These are phyloP conservation scores for Branchellion lobata DNA, from an alignment of 2,888 invertebrate species.

Conservation along the genomic window DNA sequence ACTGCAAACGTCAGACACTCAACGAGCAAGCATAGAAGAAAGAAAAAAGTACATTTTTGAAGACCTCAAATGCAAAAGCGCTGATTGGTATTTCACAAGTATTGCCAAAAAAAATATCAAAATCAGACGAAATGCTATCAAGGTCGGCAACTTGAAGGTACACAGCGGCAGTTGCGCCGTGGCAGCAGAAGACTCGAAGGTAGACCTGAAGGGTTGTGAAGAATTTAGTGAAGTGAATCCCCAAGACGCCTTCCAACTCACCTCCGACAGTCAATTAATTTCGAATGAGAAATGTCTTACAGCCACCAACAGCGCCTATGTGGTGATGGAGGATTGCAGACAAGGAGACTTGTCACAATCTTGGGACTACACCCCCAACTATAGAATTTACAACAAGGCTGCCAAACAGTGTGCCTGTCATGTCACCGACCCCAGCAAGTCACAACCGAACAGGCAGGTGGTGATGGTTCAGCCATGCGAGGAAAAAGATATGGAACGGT, in stretches of 20 bases:
- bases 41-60: slow-evolving; percentile 16
- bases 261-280: slow-evolving; percentile 34
- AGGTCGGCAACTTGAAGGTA: slow-evolving; percentile 49
- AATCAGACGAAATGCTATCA: slow-evolving; percentile 41
- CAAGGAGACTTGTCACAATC: slow-evolving; percentile 42
- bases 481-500: not conserved
- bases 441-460: slow-evolving; percentile 9
- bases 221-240: slow-evolving; percentile 33
- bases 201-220: slow-evolving; percentile 50
- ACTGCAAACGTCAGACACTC: not conserved
- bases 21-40: not conserved
- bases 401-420: slow-evolving; percentile 50
- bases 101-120: slow-evolving; percentile 44
- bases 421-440: slow-evolving; percentile 52
- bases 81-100: slow-evolving; percentile 50
- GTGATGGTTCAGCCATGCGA: not conserved
- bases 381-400: slow-evolving; percentile 44
- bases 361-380: slow-evolving; percentile 41
- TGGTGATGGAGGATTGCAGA: slow-evolving; percentile 45
- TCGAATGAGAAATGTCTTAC: slow-evolving; percentile 49
- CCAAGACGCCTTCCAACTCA: slow-evolving; percentile 49
- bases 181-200: slow-evolving; percentile 36
- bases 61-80: slow-evolving; percentile 44
- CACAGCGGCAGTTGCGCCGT: slow-evolving; percentile 50
- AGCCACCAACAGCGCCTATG: slow-evolving; percentile 46